A percentile compares a stretch with the other conserved stretches of the same genome.
phyloP scores from a whole-genome alignment of 2,888 invertebrate genomes.

The Pristionchus arcanus region DNA sequence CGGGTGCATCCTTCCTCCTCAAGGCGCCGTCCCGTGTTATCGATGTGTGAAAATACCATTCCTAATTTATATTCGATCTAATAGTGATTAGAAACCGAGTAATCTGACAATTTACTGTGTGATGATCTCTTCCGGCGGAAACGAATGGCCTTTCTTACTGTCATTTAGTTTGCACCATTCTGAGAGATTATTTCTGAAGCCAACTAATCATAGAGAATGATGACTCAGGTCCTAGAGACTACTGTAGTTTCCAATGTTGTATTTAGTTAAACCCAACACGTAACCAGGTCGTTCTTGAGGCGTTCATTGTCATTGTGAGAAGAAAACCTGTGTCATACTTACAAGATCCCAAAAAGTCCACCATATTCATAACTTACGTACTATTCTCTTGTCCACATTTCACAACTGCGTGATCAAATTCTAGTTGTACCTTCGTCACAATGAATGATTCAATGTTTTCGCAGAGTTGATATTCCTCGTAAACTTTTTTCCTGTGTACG shows the following conservation, averaged over 20 bases:
- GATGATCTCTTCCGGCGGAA: not conserved
- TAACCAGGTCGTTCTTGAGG: not conserved
- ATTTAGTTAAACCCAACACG: not conserved
- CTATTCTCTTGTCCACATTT: no score
- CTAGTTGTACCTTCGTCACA: no score
- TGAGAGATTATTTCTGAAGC: not conserved
- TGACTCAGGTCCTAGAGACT: not conserved
- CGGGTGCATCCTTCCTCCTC: not conserved
- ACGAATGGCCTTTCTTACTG: not conserved
- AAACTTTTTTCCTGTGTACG: no score
- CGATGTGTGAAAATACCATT: not conserved
- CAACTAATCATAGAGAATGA: not conserved
- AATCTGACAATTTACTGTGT: not conserved
- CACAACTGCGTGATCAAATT: no score
- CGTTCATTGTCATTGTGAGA: no score
- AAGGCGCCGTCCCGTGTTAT: not conserved
- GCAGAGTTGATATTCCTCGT: no score
- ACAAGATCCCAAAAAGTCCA: no score
- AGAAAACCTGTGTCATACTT: no score
- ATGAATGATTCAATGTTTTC: no score
- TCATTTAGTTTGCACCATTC: not conserved
- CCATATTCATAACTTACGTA: no score
- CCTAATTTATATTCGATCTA: not conserved
- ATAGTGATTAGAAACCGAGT: not conserved
- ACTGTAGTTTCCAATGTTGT: not conserved